Evolutionary conservation across 2,113 vertebrate genomes (phyloP).

Genomic region (Oreochromis niloticus): DNA sequence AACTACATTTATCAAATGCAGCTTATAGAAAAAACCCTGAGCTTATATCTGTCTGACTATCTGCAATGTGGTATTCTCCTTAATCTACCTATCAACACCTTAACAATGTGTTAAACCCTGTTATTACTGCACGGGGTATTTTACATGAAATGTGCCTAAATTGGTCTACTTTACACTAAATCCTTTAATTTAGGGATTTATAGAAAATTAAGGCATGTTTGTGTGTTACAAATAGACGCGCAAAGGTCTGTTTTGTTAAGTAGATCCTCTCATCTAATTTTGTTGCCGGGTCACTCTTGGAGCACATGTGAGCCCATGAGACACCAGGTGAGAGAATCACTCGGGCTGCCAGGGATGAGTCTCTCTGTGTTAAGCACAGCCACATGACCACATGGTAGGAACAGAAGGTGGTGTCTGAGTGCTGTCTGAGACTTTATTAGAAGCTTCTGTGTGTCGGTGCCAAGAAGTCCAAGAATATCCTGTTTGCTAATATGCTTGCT

Average conservation of each 20-base stretch:
- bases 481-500: conserved; percentile 44
- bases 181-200: not conserved
- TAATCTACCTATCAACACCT: not conserved
- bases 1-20: not conserved
- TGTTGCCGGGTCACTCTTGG: not conserved
- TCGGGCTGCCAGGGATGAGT: not conserved
- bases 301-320: conserved; percentile 46
- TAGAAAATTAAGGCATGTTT: not conserved
- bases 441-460: conserved; percentile 53
- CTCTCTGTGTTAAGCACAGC: conserved; percentile 3
- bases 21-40: not conserved
- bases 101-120: not conserved
- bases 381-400: conserved; percentile 37
- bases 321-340: conserved; percentile 6
- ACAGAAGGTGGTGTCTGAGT: conserved; percentile 64
- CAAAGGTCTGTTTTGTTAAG: not conserved
- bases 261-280: not conserved
- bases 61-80: not conserved
- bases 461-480: conserved; percentile 61
- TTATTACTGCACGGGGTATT: not conserved
- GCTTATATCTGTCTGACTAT: not conserved
- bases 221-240: not conserved
- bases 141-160: not conserved
- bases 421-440: conserved; percentile 60
- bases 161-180: not conserved